A percentile compares a stretch with the other conserved stretches of the same genome.
Evolutionary conservation across 2,888 invertebrate species (phyloP).

Genomic region (Lordiphosa fenestrarum): DNA sequence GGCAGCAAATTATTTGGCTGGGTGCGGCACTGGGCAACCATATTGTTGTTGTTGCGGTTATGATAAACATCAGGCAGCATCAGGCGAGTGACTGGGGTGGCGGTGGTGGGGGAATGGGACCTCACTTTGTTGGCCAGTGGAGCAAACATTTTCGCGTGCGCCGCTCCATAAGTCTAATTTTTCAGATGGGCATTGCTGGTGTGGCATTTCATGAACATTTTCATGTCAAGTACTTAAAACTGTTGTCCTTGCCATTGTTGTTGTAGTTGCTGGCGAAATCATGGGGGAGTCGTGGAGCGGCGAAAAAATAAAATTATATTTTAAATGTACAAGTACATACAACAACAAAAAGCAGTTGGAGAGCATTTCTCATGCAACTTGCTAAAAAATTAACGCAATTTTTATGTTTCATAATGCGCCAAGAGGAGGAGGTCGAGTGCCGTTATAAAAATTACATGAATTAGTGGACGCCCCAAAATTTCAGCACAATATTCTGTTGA

Average conservation of each 20-base stretch:
- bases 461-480: conserved; percentile 25
- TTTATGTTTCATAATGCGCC: conserved; percentile 49
- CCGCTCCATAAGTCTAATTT: conserved; percentile 50
- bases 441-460: conserved; percentile 41
- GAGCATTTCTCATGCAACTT: conserved; percentile 44
- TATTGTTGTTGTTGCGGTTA: conserved; percentile 61
- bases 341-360: conserved; percentile 28
- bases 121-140: conserved; percentile 32
- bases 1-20: conserved; percentile 65
- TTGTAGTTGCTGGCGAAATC: conserved; percentile 42
- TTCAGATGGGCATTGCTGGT: conserved; percentile 35
- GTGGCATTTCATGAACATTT: conserved; percentile 34
- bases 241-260: conserved; percentile 20
- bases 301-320: conserved; percentile 12
- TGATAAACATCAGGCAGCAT: conserved; percentile 63
- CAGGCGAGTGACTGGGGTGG: conserved; percentile 1
- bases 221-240: conserved; percentile 64
- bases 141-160: conserved; percentile 58
- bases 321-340: conserved; percentile 1
- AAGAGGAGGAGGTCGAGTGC: conserved; percentile 6
- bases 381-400: conserved; percentile 66
- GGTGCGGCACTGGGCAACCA: conserved; percentile 48
- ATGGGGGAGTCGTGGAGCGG: conserved; percentile 36
- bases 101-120: conserved; percentile 1
- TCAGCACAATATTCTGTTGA: not conserved